A percentile compares a stretch with the other conserved stretches of the same genome.
Conservation (phyloP, 2,888 invertebrate genomes). For the Seira musarum region DNA sequence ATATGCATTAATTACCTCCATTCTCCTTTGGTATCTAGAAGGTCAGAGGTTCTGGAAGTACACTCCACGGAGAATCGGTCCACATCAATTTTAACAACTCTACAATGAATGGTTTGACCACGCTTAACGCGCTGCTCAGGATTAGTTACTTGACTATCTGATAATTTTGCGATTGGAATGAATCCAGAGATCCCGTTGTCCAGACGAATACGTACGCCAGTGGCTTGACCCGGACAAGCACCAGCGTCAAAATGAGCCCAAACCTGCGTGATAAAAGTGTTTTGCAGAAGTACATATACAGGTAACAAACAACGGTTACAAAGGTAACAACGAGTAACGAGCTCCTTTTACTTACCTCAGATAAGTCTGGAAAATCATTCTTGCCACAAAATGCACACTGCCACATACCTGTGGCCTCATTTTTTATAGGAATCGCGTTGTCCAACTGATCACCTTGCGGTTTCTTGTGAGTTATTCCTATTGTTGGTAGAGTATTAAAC, state of each 20-base stretch:
- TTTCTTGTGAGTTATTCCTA: slow-evolving; percentile 88
- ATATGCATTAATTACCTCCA: slow-evolving; percentile 84
- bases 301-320: no score
- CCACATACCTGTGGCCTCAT: slow-evolving; percentile 96
- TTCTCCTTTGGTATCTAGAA: slow-evolving; percentile 90
- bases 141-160: slow-evolving; percentile 91
- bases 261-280: no score
- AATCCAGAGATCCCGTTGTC: slow-evolving; percentile 96
- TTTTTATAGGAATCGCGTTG: slow-evolving; percentile 95
- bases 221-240: slow-evolving; percentile 95
- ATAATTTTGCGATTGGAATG: slow-evolving; percentile 93
- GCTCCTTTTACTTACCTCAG: slow-evolving; percentile 77
- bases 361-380: slow-evolving; percentile 95
- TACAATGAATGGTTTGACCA: slow-evolving; percentile 87
- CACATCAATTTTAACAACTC: slow-evolving; percentile 96
- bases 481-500: no score
- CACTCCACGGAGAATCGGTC: slow-evolving; percentile 95
- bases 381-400: slow-evolving; percentile 98
- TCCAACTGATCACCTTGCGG: slow-evolving; percentile 95
- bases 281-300: slow-evolving; percentile 54
- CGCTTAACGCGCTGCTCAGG: slow-evolving; percentile 92
- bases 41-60: slow-evolving; percentile 93
- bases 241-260: slow-evolving; percentile 99
- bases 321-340: background rate
- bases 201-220: slow-evolving; percentile 89